A percentile compares a stretch with the other conserved stretches of the same genome.
Conservation (phyloP, 1,140 invertebrate species). For the Episyrphus balteatus region DNA sequence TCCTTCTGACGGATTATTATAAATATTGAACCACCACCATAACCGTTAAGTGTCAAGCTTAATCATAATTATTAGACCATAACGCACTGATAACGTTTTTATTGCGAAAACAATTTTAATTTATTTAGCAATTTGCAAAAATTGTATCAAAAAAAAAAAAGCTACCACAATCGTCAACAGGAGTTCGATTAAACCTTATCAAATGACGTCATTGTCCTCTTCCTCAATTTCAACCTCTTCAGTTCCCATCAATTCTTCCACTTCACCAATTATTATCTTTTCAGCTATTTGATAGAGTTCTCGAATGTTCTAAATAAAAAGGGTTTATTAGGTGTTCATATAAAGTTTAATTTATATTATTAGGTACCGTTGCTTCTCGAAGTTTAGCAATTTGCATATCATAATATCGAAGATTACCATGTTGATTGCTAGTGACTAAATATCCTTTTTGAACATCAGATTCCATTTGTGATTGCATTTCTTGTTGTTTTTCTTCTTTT, state of each 20-base stretch:
- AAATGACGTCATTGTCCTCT: neutral
- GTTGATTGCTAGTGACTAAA: slow-evolving; percentile 28
- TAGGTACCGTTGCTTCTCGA: slow-evolving; percentile 27
- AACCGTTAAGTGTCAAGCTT: no score
- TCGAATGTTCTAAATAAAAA: slow-evolving; percentile 18
- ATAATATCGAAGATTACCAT: slow-evolving; percentile 28
- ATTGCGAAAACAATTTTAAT: no score
- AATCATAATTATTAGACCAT: no score
- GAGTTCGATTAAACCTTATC: no score
- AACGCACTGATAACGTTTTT: no score
- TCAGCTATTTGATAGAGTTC: slow-evolving; percentile 32
- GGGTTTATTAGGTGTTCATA: neutral
- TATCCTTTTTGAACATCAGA: slow-evolving; percentile 25
- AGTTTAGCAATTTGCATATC: slow-evolving; percentile 27
- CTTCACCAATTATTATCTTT: slow-evolving; percentile 26
- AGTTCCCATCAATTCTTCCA: slow-evolving; percentile 9
- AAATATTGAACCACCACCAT: no score
- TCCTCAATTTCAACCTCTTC: slow-evolving; percentile 14
- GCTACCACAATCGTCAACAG: no score
- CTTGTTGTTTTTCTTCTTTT: neutral
- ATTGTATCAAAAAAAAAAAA: no score
- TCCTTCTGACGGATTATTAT: no score
- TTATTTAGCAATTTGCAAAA: no score
- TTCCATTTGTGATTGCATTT: slow-evolving; percentile 27
- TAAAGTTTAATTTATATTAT: neutral